These are phyloP conservation scores for Spodoptera picta DNA, from an alignment of 2,888 invertebrate genomes.

Conservation along the genomic window DNA sequence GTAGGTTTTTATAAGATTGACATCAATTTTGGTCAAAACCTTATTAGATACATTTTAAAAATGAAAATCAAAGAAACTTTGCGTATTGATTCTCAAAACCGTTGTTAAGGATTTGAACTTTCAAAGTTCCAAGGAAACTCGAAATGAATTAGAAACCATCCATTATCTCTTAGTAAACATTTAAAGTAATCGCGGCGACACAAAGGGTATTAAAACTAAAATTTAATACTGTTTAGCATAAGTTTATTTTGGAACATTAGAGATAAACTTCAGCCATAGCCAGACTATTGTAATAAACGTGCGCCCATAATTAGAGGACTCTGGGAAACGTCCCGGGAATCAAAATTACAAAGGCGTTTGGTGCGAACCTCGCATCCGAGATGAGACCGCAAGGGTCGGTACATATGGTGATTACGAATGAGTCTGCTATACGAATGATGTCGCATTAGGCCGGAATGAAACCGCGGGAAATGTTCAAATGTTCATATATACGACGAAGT, in stretches of 20 bases:
- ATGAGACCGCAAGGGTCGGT: slow-evolving; percentile 67
- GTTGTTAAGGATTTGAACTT: slow-evolving; percentile 2
- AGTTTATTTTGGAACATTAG: slow-evolving; percentile 30
- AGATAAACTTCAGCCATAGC: slow-evolving; percentile 55
- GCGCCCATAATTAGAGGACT: slow-evolving; percentile 67
- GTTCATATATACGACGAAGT: slow-evolving; percentile 38
- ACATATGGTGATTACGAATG: slow-evolving; percentile 71
- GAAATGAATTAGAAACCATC: slow-evolving; percentile 15
- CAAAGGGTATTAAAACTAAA: slow-evolving; percentile 33
- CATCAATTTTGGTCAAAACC: too few relatives aligned
- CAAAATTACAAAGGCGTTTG: slow-evolving; percentile 73
- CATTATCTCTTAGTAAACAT: slow-evolving; percentile 19
- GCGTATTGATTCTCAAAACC: not conserved
- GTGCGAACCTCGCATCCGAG: slow-evolving; percentile 64
- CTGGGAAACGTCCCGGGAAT: slow-evolving; percentile 61
- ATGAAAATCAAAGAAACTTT: slow-evolving; percentile 1
- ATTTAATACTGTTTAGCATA: slow-evolving; percentile 38
- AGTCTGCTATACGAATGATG: slow-evolving; percentile 51
- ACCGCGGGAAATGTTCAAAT: slow-evolving; percentile 21
- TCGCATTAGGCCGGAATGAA: slow-evolving; percentile 37
- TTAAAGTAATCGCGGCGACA: slow-evolving; percentile 23
- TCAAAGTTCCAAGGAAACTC: slow-evolving; percentile 7
- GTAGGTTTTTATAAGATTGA: too few relatives aligned
- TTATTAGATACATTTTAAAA: too few relatives aligned
- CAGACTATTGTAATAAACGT: slow-evolving; percentile 63